Evolutionary conservation across 2,797 vertebrate genomes (phyloP).

Genomic region (Erpetoichthys calabaricus): DNA sequence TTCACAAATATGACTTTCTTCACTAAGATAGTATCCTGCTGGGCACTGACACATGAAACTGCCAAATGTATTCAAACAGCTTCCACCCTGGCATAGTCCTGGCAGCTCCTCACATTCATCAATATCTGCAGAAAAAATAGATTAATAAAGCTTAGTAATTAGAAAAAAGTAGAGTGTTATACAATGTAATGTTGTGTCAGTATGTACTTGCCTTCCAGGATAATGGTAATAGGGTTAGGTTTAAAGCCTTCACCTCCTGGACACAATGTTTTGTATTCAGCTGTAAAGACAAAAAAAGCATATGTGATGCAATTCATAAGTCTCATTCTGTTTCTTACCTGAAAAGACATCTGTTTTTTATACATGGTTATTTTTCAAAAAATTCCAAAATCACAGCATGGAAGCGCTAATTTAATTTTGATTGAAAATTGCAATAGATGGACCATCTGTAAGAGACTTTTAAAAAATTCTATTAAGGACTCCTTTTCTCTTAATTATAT

Average conservation of each 20-base stretch:
- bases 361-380: too few species aligned
- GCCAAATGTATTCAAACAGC: conserved; percentile 69
- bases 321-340: too few species aligned
- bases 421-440: too few species aligned
- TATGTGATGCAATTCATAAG: too few species aligned
- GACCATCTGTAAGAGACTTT: too few species aligned
- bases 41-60: conserved; percentile 71
- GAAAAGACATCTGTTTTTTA: too few species aligned
- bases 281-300: conserved; percentile 29
- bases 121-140: conserved; percentile 42
- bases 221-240: conserved; percentile 65
- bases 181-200: background rate
- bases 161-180: background rate
- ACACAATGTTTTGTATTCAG: conserved; percentile 65
- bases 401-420: too few species aligned
- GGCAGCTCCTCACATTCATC: conserved; percentile 69
- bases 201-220: conserved; percentile 57
- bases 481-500: too few species aligned
- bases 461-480: too few species aligned
- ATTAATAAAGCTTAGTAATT: background rate
- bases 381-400: too few species aligned
- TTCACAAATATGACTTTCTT: conserved; percentile 66
- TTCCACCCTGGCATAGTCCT: conserved; percentile 67
- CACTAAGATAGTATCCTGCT: conserved; percentile 59
- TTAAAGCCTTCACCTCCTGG: conserved; percentile 70